Base-by-base conservation (phyloP, 2,888 invertebrate species). In the Yponomeuta malinellus region DNA sequence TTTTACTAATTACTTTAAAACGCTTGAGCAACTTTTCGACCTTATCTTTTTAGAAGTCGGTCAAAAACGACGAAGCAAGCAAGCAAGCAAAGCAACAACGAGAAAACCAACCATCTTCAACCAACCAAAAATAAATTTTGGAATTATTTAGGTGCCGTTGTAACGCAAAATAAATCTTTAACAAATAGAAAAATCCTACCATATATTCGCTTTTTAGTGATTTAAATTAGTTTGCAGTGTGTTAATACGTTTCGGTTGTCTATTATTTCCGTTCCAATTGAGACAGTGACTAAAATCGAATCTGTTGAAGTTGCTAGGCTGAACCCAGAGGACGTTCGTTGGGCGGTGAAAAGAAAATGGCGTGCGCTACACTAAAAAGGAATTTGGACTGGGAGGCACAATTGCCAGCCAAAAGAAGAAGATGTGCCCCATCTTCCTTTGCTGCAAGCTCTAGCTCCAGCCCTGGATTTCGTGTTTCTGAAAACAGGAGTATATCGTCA, bases 351-450 rank as follows among this genome's bases (percentile, higher is more conserved):
- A 85, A 90, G 89, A 94, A 94, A 94, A 99, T 99, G 98, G 98
- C 98, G 94, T 98, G 98, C 94, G 98, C 98, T 93, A 98, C 98
- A 83, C 94, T 98, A 77, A 98, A 98, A 94, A 95, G 98, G 89
- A 96, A 96, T 86, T 94, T 98, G 84, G 98, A 98, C 89, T 98
- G 98, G 95, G 98, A 98, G 93, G 96, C 96, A 85, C 96, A 96
- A 83, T 93, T 97, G 81, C 97, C 98, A 73, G 95, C 96, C 48
- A 98, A 98, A 91, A 94, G 98, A 84, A 95, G 98, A 89, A 95
- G 98, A 93, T 98, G 98, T 92, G 95, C 96, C 82, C 97, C 97
- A 73, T 96, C 96, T 82, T 97, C 97, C 72, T 96, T 97, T 93
- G 96, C 97, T 81, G 94, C 95, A 76, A 87, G 87, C 75, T 84